A percentile compares a stretch with the other conserved stretches of the same genome.
Evolutionary conservation across 1,140 invertebrate species (phyloP).

Genomic region (Drosophila novamexicana): DNA sequence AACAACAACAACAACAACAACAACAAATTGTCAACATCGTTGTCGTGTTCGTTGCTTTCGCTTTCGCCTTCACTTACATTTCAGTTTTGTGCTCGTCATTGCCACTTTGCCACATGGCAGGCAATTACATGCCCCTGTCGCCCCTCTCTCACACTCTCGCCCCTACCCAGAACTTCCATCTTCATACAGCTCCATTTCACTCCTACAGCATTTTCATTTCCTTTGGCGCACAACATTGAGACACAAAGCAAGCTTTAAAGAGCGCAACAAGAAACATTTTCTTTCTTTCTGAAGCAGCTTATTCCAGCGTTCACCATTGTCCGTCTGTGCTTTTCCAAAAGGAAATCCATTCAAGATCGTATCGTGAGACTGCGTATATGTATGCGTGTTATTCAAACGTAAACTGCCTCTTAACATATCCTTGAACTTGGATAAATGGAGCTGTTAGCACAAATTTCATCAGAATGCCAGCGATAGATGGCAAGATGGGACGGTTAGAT

Average conservation of each 20-base stretch:
- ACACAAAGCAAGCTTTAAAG: constrained; percentile 22
- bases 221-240: constrained; percentile 6
- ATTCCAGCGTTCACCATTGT: background rate
- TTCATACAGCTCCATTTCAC: background rate
- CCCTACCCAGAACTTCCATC: background rate
- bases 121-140: constrained; percentile 26
- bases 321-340: background rate
- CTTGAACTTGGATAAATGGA: constrained; percentile 2
- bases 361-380: background rate
- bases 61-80: constrained; percentile 37
- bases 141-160: background rate
- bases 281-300: constrained; percentile 8
- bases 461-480: background rate
- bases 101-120: constrained; percentile 47
- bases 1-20: background rate
- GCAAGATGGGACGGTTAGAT: too few species aligned
- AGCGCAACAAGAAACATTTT: background rate
- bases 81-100: constrained; percentile 41
- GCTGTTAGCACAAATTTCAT: background rate
- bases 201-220: constrained; percentile 8
- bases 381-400: background rate
- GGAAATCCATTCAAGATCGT: constrained; percentile 6
- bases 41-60: constrained; percentile 14
- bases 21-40: constrained; percentile 20
- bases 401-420: background rate